These are phyloP conservation scores for Drosophila neonasuta DNA, from an alignment of 2,888 invertebrate species.

Conservation along the genomic window DNA sequence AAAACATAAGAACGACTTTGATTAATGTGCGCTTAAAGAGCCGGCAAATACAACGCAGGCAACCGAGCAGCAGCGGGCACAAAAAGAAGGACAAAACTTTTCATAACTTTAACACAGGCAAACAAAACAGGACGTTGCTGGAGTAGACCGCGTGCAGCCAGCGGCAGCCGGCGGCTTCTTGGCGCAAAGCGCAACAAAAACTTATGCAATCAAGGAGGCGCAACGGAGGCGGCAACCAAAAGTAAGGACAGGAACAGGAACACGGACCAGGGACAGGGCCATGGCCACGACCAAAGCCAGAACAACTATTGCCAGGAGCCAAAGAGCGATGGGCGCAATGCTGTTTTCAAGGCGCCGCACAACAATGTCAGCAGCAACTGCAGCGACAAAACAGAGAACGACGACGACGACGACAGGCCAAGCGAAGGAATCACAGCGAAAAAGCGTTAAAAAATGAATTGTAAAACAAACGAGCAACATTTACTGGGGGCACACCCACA, in stretches of 20 bases:
- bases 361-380: slow-evolving; percentile 66
- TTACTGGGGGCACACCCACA: slow-evolving; percentile 49
- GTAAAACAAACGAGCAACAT: slow-evolving; percentile 75
- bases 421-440: slow-evolving; percentile 65
- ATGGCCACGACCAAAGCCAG: slow-evolving; percentile 3
- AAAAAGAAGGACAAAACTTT: slow-evolving; percentile 65
- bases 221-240: slow-evolving; percentile 24
- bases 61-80: background rate
- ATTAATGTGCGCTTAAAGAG: slow-evolving; percentile 77
- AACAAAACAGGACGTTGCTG: slow-evolving; percentile 23
- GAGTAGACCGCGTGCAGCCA: slow-evolving; percentile 65
- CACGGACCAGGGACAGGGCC: slow-evolving; percentile 7
- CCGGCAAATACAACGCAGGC: slow-evolving; percentile 60
- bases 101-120: slow-evolving; percentile 64
- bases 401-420: slow-evolving; percentile 25
- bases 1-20: slow-evolving; percentile 62
- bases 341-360: slow-evolving; percentile 69
- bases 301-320: slow-evolving; percentile 5
- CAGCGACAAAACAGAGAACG: slow-evolving; percentile 17
- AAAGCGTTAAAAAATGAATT: slow-evolving; percentile 75
- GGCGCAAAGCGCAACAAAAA: slow-evolving; percentile 66
- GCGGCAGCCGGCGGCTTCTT: slow-evolving; percentile 67
- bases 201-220: slow-evolving; percentile 70
- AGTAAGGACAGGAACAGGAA: background rate
- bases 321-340: slow-evolving; percentile 24